Conservation (phyloP, 2,113 vertebrate species). For the Pipa parva region DNA sequence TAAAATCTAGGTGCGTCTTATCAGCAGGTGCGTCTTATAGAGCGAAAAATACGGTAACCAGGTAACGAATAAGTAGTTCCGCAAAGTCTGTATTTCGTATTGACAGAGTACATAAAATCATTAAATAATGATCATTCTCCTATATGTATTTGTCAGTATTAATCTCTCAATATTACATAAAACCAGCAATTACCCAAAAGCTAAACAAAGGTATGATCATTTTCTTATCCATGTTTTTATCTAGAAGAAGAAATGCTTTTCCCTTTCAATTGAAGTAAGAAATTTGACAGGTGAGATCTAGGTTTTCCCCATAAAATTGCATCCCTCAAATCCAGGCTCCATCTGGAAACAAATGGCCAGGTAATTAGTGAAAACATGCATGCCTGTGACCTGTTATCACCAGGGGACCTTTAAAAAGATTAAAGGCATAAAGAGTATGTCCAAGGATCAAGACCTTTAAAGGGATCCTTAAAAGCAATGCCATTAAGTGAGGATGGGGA, state of each 20-base stretch:
- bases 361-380: constrained; percentile 14
- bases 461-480: neutral
- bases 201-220: too few species aligned
- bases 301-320: constrained; percentile 1
- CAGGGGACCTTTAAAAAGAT: neutral
- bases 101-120: too few species aligned
- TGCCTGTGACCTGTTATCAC: constrained; percentile 15
- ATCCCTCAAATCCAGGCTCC: neutral
- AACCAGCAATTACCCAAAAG: too few species aligned
- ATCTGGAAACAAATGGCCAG: neutral
- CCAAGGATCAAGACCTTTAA: neutral
- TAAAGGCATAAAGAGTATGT: neutral
- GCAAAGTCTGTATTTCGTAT: too few species aligned
- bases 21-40: too few species aligned
- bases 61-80: too few species aligned
- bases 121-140: too few species aligned
- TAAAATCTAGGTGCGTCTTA: too few species aligned
- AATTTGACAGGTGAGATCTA: neutral
- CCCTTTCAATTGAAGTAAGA: neutral
- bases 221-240: too few species aligned
- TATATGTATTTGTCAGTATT: too few species aligned
- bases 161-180: too few species aligned
- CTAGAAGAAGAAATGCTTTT: neutral
- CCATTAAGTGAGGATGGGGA: neutral
- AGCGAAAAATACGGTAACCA: too few species aligned